phyloP scores from a whole-genome alignment of 1,140 invertebrate species.

The Carcinoscorpius rotundicauda region DNA sequence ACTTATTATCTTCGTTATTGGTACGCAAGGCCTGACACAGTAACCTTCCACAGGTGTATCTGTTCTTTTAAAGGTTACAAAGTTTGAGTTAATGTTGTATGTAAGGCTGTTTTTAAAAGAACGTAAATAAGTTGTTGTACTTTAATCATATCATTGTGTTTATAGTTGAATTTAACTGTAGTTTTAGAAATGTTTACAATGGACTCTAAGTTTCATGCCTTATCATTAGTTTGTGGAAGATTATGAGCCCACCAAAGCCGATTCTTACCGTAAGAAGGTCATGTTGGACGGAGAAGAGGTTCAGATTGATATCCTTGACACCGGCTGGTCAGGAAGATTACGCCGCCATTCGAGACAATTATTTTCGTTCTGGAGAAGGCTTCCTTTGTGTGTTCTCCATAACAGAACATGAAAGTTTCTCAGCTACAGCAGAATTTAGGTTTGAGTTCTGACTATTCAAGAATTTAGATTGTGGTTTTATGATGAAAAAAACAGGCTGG shows the following conservation, averaged over 20 bases:
- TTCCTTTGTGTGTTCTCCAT: constrained; percentile 99
- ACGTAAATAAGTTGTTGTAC: too few species aligned
- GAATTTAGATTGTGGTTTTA: too few species aligned
- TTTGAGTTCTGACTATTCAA: constrained; percentile 29
- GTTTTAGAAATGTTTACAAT: too few species aligned
- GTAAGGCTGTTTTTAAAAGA: too few species aligned
- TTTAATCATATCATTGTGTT: too few species aligned
- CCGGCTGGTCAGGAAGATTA: constrained; percentile 99
- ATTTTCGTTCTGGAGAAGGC: constrained; percentile 97
- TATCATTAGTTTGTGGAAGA: constrained; percentile 84
- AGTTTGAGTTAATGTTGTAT: too few species aligned
- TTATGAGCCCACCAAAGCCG: constrained; percentile 99
- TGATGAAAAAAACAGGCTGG: too few species aligned
- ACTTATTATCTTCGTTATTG: too few species aligned
- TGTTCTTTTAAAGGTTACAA: too few species aligned
- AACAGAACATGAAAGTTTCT: constrained; percentile 97
- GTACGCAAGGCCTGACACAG: too few species aligned
- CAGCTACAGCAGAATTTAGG: constrained; percentile 97
- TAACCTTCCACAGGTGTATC: too few species aligned
- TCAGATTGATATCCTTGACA: constrained; percentile 98
- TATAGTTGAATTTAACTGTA: too few species aligned
- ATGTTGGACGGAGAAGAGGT: constrained; percentile 69
- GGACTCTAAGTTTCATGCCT: constrained; percentile 6
- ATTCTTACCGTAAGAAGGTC: constrained; percentile 95
- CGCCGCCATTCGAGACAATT: constrained; percentile 95